Percentiles rank a stretch among this genome's conserved stretches.
These are phyloP conservation scores for Euphonia xanthogaster DNA, from an alignment of 2,797 vertebrate genomes.

Conservation along the genomic window DNA sequence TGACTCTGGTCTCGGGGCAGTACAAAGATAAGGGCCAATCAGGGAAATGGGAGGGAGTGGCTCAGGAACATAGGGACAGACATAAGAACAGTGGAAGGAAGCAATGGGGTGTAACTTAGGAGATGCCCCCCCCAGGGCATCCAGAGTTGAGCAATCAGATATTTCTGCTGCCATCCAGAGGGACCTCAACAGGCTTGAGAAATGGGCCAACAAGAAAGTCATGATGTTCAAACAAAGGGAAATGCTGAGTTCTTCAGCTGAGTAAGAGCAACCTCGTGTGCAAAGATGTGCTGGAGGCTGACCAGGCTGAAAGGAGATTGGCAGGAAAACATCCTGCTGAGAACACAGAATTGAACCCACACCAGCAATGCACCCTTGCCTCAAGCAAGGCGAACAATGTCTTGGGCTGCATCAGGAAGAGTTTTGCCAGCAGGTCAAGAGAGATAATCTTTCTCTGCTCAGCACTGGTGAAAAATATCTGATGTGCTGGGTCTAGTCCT, in stretches of 20 bases:
- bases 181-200: not conserved
- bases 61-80: no score
- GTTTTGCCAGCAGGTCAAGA: not conserved
- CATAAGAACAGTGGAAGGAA: no score
- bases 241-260: accelerated
- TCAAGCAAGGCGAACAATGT: not conserved
- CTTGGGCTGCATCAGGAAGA: not conserved
- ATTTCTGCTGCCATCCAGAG: not conserved
- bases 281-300: not conserved
- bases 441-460: not conserved
- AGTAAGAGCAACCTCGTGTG: not conserved
- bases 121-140: no score
- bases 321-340: not conserved
- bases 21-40: no score
- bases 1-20: no score
- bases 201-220: not conserved
- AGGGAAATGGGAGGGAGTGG: no score
- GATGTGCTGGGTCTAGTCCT: not conserved
- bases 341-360: not conserved
- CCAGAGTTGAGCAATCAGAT: no score
- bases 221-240: not conserved
- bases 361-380: not conserved
- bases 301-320: not conserved
- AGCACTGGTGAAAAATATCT: not conserved
- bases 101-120: no score